Evolutionary conservation across 2,797 vertebrate species (phyloP).

Genomic region (Fistularia tabacaria): DNA sequence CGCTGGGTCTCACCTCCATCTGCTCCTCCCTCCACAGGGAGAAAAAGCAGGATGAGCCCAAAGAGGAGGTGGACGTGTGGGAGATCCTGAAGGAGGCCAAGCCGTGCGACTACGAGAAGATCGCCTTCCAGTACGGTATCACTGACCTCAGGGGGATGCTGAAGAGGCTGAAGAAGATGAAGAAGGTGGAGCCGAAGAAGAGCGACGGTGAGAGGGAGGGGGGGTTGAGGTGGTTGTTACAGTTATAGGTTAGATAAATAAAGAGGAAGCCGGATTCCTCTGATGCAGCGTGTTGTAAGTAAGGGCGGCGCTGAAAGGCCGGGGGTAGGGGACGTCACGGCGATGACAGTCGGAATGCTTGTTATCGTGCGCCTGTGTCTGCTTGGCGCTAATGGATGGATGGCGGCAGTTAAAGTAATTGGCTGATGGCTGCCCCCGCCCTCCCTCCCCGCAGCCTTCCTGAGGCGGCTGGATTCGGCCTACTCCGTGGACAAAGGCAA

Average conservation of each 20-base stretch:
- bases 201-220: conserved; percentile 73
- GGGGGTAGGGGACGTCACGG: conserved; percentile 12
- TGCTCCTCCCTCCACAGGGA: conserved; percentile 56
- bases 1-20: background rate
- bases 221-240: conserved; percentile 12
- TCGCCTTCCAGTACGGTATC: conserved; percentile 88
- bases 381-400: too few relatives aligned
- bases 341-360: too few relatives aligned
- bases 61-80: conserved; percentile 84
- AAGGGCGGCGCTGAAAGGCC: conserved; percentile 30
- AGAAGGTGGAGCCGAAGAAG: conserved; percentile 82
- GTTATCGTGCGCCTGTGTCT: background rate
- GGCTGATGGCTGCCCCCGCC: background rate
- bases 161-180: conserved; percentile 85
- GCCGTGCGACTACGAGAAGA: conserved; percentile 89
- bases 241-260: conserved; percentile 11
- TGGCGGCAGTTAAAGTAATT: too few relatives aligned
- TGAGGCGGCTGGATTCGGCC: conserved; percentile 79
- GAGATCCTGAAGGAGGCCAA: conserved; percentile 84
- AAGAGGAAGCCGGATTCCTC: conserved; percentile 19
- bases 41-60: conserved; percentile 67
- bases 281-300: conserved; percentile 35
- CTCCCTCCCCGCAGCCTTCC: conserved; percentile 73
- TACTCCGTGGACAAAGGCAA: conserved; percentile 88
- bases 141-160: conserved; percentile 92